A percentile compares a stretch with the other conserved stretches of the same genome.
Conservation (phyloP, 2,797 vertebrate genomes). For the Cyclura pinguis region DNA sequence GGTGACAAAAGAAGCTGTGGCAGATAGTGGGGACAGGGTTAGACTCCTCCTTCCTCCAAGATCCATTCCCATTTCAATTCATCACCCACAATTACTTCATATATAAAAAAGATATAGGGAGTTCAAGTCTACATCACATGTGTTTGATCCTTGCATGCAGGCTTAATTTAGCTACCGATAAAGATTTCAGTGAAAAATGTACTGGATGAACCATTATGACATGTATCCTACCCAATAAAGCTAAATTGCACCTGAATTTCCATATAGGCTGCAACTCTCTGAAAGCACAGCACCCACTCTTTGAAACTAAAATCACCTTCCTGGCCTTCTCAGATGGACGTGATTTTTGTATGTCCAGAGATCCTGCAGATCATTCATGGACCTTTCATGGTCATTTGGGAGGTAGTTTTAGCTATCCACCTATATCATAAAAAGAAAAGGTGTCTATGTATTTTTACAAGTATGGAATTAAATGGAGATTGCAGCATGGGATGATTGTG, state of each 20-base stretch:
- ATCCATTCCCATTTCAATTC: neutral
- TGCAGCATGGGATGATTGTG: neutral
- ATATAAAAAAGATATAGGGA: neutral
- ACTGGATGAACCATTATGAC: slow-evolving; percentile 63
- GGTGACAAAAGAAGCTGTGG: neutral
- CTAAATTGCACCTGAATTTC: neutral
- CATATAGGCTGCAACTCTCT: neutral
- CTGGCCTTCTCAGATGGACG: neutral
- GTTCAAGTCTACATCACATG: neutral
- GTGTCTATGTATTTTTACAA: neutral
- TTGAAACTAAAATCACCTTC: neutral
- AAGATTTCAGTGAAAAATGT: slow-evolving; percentile 36
- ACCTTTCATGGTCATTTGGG: neutral
- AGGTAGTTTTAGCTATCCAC: neutral
- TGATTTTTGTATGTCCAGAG: neutral
- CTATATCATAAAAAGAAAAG: neutral
- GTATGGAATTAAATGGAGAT: neutral
- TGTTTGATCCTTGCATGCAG: neutral
- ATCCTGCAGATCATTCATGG: neutral
- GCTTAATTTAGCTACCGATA: slow-evolving; percentile 29
- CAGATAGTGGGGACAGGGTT: neutral
- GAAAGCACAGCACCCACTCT: neutral
- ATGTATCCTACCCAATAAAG: slow-evolving; percentile 3
- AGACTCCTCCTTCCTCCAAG: neutral
- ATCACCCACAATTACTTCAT: neutral